Evolutionary conservation across 2,113 vertebrate species (phyloP), one percentile per base, ranked within the genome.

Genomic region (Gorsachius goisagi): DNA sequence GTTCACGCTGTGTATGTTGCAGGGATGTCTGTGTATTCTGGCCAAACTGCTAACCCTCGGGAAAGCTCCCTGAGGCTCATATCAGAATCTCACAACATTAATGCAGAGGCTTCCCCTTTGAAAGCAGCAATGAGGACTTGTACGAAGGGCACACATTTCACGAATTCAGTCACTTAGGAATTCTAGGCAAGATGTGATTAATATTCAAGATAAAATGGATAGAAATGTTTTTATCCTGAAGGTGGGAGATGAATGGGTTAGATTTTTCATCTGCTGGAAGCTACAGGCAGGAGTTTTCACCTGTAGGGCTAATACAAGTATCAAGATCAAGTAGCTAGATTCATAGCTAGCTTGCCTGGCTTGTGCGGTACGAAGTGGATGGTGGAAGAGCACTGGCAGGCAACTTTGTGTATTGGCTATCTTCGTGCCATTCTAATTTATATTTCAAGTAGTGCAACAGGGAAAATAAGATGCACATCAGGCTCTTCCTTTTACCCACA

Each of bases 131-230:
- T 33, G 60, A 81, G 53, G 44, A 39, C 68, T 88, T 91, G 26
- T 33, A 41, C 88, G 78, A 93, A 85, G 28, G 45, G 50, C 85
- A 44, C 18, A 20, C 12, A 8, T 83, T 83, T 93, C 59, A 67
- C 64, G 71, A 67, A 59, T 80, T 55, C 79, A 87, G n/a, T 87
- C 73, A n/a, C 56, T 92, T 86, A 56, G 69, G 64, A 90, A 85
- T 96, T 92, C 69, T 50, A 82, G 64, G 45, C 56, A 45, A 94
- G 69, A 58, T 53, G 14, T 60, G 73, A 82, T 96, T 82, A 82
- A 82, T 92, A 93, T 92, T 94, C 56, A 69, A 85, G 62, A 87
- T 90, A 71, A 93, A 93, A 81, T 89, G 47, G 79, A 53, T 85
- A 90, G 52, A 80, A 77, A 19, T 75, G 24, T 72, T 96, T 96